These are phyloP conservation scores for Metacarcinus magister DNA, from an alignment of 2,888 invertebrate species.

Conservation along the genomic window DNA sequence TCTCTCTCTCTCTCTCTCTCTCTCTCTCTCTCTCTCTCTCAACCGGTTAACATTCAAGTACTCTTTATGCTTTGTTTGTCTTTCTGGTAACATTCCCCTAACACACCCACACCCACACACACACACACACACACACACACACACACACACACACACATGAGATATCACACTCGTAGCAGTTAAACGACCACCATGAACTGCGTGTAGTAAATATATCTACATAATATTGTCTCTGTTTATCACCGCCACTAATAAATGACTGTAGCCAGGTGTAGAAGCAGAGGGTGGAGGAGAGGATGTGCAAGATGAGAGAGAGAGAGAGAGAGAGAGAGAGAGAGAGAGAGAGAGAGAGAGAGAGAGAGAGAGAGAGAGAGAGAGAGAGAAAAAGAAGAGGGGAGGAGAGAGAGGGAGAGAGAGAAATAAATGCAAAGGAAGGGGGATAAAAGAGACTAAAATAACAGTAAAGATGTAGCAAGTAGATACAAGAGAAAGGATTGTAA, in stretches of 20 bases:
- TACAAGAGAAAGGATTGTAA: not conserved
- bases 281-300: not conserved
- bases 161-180: not conserved
- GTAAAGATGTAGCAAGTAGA: not conserved
- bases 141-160: not conserved
- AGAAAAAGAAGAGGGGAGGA: not conserved
- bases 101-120: not conserved
- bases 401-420: not conserved
- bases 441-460: not conserved
- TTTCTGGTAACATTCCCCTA: not conserved
- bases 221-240: slow-evolving; percentile 15
- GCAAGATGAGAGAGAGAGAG: not conserved
- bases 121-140: slow-evolving; percentile 5
- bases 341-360: not conserved
- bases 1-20: too few species aligned
- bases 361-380: slow-evolving; percentile 53
- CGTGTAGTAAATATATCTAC: not conserved
- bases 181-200: slow-evolving; percentile 9
- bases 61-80: not conserved
- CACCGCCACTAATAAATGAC: not conserved
- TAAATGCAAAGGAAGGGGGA: not conserved
- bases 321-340: slow-evolving; percentile 6
- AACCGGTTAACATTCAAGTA: not conserved
- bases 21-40: too few species aligned
- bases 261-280: not conserved